Evolutionary conservation across 64 coral and sea anemone genomes (phyloP).

Genomic region (Pocillopora verrucosa): DNA sequence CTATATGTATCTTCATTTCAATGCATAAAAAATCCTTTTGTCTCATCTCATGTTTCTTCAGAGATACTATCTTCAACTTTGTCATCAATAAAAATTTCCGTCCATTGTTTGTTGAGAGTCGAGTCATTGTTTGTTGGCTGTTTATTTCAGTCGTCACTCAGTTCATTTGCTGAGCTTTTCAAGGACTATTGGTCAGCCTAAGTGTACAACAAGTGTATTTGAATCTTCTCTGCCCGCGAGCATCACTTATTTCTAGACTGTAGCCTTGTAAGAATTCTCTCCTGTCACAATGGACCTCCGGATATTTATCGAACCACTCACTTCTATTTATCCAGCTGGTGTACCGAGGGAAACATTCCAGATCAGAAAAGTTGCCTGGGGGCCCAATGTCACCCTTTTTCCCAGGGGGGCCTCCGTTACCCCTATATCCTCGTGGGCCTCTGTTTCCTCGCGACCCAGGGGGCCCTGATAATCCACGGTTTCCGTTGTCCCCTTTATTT

Average conservation of each 20-base stretch:
- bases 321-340: conserved; percentile 51
- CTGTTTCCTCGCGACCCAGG: conserved; percentile 24
- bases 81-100: neutral
- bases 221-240: conserved; percentile 45
- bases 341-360: conserved; percentile 59
- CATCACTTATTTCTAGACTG: conserved; percentile 47
- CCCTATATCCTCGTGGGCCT: conserved; percentile 55
- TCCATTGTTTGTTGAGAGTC: neutral
- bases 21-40: no score
- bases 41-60: no score
- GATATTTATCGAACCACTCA: conserved; percentile 45
- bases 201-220: conserved; percentile 79
- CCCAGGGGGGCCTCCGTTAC: conserved; percentile 52
- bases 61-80: neutral
- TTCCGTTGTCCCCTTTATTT: conserved; percentile 56
- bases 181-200: neutral
- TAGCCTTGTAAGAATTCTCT: conserved; percentile 84
- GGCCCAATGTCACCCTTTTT: conserved; percentile 51
- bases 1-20: no score
- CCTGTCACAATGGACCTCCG: conserved; percentile 76
- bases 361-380: conserved; percentile 65
- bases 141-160: neutral
- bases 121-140: no score
- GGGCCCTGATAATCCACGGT: conserved; percentile 17
- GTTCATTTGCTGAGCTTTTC: neutral